phyloP scores from a whole-genome alignment of 2,113 vertebrate species.

The Oreochromis niloticus region DNA sequence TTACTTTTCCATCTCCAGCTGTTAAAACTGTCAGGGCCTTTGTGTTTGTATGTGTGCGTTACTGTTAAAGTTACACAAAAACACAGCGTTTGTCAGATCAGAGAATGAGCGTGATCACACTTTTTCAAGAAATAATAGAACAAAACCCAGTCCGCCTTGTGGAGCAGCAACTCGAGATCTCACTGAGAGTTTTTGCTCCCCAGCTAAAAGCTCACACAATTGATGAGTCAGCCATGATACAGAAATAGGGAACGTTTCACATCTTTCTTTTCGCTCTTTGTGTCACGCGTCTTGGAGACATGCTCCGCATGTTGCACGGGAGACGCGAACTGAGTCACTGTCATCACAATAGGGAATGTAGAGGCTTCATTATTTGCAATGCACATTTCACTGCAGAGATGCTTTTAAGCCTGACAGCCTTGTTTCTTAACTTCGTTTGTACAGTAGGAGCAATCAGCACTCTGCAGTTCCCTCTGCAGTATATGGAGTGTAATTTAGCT shows the following conservation, averaged over 20 bases:
- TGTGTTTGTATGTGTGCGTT: not conserved
- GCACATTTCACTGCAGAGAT: not conserved
- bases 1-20: not conserved
- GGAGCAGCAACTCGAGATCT: slow-evolving; percentile 1
- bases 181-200: slow-evolving; percentile 21
- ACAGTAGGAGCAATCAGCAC: not conserved
- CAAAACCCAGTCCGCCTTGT: not conserved
- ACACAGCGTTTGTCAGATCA: not conserved
- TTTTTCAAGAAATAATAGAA: not conserved
- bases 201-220: slow-evolving; percentile 12
- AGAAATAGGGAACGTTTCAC: slow-evolving; percentile 34
- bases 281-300: slow-evolving; percentile 11
- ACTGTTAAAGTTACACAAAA: not conserved
- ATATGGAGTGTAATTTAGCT: not conserved
- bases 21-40: not conserved
- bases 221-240: slow-evolving; percentile 39
- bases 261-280: not conserved
- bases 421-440: not conserved
- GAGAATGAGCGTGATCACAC: slow-evolving; percentile 15
- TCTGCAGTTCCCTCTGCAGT: not conserved
- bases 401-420: not conserved
- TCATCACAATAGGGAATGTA: not conserved
- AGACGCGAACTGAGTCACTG: not conserved
- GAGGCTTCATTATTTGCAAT: not conserved
- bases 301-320: not conserved